Conservation (phyloP, 2,113 vertebrate species). For the Hydropotes inermis region DNA sequence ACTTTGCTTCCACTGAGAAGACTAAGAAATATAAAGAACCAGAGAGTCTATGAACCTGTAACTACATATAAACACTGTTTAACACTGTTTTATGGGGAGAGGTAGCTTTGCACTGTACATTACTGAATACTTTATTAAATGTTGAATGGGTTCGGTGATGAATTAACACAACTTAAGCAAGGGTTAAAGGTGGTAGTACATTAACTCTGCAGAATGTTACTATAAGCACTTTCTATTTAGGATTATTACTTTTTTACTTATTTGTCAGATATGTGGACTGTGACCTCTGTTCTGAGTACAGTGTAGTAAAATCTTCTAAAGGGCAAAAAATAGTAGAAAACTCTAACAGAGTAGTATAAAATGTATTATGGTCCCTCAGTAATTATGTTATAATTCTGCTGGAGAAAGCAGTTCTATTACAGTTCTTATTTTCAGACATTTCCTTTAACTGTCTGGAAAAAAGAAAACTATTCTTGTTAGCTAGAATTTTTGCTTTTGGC, state of each 20-base stretch:
- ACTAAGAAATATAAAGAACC: not conserved
- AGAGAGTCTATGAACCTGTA: not conserved
- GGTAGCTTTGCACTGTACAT: not conserved
- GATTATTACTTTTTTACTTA: conserved; percentile 5
- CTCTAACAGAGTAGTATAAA: conserved; percentile 21
- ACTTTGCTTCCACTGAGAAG: not conserved
- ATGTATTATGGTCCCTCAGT: not conserved
- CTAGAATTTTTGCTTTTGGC: not conserved
- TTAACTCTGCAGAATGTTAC: not conserved
- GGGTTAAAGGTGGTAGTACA: not conserved
- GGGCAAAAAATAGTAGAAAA: conserved; percentile 11
- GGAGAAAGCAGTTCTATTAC: conserved; percentile 31
- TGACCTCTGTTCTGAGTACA: conserved; percentile 32
- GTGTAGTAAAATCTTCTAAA: conserved; percentile 21
- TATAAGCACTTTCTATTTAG: conserved; percentile 17
- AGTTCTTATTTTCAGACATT: not conserved
- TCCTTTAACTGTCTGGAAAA: conserved; percentile 22
- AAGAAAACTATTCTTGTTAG: not conserved
- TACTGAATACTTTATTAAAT: not conserved
- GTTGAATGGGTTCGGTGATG: not conserved
- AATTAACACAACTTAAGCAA: not conserved
- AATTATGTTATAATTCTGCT: conserved; percentile 45
- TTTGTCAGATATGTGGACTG: conserved; percentile 2
- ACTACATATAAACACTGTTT: not conserved
- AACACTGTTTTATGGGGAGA: not conserved